Conservation (phyloP, 2,797 vertebrate genomes). For the Melanotaenia parkinsoni region DNA sequence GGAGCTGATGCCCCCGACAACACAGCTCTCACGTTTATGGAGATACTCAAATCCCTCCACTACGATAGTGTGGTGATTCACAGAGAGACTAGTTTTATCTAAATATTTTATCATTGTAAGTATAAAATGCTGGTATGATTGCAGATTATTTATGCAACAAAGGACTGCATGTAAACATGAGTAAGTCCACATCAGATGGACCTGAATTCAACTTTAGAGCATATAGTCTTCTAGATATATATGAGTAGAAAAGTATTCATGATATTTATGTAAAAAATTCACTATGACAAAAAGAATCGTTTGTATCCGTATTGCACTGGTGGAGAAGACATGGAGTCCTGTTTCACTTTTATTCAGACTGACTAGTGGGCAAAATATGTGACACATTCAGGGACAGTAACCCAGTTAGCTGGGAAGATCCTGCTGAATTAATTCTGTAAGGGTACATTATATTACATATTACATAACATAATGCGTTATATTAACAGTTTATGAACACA, state of each 20-base stretch:
- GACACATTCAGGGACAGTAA: constrained; percentile 11
- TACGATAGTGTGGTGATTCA: no score
- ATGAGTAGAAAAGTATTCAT: no score
- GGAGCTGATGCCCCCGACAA: no score
- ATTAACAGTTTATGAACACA: constrained; percentile 13
- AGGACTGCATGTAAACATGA: no score
- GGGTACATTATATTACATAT: neutral
- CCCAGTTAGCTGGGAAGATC: neutral
- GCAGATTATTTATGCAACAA: neutral
- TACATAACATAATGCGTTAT: neutral
- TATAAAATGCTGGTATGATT: neutral
- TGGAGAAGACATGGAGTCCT: neutral
- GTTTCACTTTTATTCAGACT: constrained; percentile 11
- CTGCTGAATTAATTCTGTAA: constrained; percentile 3
- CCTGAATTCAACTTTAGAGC: no score
- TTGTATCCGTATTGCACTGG: no score
- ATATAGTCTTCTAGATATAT: no score
- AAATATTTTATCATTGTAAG: neutral
- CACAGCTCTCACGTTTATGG: no score
- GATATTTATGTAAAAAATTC: no score
- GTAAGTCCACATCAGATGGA: no score
- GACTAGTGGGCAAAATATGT: neutral
- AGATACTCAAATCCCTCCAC: no score
- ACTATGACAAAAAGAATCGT: no score
- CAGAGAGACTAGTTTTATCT: neutral